These are phyloP conservation scores for Pomatorhinus ruficollis DNA, from an alignment of 2,113 vertebrate species.

Conservation along the genomic window DNA sequence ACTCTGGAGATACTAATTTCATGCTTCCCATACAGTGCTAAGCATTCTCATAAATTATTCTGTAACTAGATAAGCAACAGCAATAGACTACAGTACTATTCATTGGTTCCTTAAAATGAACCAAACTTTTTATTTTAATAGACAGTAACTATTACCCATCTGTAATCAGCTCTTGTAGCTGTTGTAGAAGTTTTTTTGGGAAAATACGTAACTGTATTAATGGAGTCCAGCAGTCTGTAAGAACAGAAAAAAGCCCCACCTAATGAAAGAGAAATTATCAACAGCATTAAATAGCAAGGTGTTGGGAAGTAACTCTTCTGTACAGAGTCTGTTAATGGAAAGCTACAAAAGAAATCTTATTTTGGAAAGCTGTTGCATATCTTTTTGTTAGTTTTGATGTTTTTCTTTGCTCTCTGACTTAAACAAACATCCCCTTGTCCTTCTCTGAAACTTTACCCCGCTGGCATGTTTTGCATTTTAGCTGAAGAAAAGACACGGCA, in stretches of 20 bases:
- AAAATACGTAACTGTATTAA: neutral
- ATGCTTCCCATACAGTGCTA: neutral
- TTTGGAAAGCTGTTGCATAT: neutral
- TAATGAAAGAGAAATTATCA: neutral
- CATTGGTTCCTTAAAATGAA: neutral
- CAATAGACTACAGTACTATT: neutral
- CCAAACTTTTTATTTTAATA: neutral
- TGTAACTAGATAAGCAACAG: neutral
- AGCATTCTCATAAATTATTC: neutral
- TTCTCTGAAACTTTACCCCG: neutral
- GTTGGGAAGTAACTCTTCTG: neutral
- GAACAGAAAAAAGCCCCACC: neutral
- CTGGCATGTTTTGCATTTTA: conserved; percentile 22
- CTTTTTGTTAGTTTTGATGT: conserved; percentile 21
- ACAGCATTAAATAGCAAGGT: neutral
- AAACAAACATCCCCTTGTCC: conserved; percentile 45
- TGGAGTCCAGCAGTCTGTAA: neutral
- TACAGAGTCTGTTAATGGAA: neutral
- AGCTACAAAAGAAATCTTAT: neutral
- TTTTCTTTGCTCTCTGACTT: conserved; percentile 17
- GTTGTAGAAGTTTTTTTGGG: neutral
- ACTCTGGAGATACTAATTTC: neutral
- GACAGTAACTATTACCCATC: neutral
- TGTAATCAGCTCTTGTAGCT: neutral
- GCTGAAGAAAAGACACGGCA: neutral